A percentile compares a stretch with the other conserved stretches of the same genome.
Evolutionary conservation across 2,797 vertebrate genomes (phyloP).

Genomic region (Ctenochaetus hawaiiensis): DNA sequence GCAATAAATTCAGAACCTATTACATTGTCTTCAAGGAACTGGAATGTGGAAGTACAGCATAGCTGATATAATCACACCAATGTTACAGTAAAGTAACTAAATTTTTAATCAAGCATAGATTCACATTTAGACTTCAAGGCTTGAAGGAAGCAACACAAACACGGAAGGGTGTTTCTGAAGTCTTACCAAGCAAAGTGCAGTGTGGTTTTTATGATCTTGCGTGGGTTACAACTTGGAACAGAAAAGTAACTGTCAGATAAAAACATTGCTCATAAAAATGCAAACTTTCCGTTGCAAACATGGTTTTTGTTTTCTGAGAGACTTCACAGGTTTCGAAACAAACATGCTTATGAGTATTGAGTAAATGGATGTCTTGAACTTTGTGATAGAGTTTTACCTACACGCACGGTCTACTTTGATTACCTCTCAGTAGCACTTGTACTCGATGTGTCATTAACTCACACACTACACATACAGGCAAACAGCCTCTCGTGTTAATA

Average conservation of each 20-base stretch:
- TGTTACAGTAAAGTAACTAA: conserved; percentile 7
- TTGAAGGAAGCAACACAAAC: not conserved
- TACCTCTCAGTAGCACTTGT: conserved; percentile 55
- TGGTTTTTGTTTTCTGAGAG: conserved; percentile 46
- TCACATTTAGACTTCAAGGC: not conserved
- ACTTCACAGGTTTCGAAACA: conserved; percentile 37
- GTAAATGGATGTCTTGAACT: conserved; percentile 44
- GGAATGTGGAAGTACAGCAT: conserved; percentile 39
- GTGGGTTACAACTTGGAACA: conserved; percentile 26
- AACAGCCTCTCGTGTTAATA: conserved; percentile 68
- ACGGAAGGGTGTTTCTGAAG: conserved; percentile 27
- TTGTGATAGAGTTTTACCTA: conserved; percentile 62
- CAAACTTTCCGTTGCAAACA: conserved; percentile 26
- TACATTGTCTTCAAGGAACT: conserved; percentile 56
- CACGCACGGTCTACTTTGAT: conserved; percentile 59
- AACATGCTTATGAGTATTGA: conserved; percentile 12
- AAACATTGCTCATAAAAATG: conserved; percentile 17
- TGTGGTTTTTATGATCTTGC: conserved; percentile 32
- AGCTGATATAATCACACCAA: conserved; percentile 30
- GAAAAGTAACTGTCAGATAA: conserved; percentile 35
- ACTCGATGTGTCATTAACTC: conserved; percentile 58
- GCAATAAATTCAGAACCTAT: conserved; percentile 64
- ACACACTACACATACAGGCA: conserved; percentile 27
- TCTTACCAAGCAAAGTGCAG: conserved; percentile 20
- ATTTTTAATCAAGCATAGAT: conserved; percentile 1